Evolutionary conservation across 2,888 invertebrate genomes (phyloP).

Genomic region (Eupsilia transversa): DNA sequence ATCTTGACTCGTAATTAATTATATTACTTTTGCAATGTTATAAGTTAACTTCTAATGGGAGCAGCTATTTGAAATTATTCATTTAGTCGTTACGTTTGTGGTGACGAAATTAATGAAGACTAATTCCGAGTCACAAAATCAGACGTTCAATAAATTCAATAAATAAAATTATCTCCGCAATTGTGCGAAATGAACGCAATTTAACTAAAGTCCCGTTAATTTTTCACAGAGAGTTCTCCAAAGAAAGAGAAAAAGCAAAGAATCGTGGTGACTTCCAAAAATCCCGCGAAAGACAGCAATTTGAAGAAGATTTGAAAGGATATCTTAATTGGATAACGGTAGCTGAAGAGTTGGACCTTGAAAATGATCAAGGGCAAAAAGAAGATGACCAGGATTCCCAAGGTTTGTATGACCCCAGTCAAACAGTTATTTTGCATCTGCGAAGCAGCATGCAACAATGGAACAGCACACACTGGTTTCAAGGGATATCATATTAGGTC

Average conservation of each 20-base stretch:
- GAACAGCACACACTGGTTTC: neutral
- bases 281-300: slow-evolving; percentile 98
- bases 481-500: neutral
- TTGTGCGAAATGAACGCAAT: too few species aligned
- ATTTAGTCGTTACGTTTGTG: neutral
- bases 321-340: slow-evolving; percentile 99
- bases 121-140: neutral
- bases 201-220: too few species aligned
- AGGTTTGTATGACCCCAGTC: slow-evolving; percentile 67
- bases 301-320: slow-evolving; percentile 99
- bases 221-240: slow-evolving; percentile 98
- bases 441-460: neutral
- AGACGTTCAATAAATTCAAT: too few species aligned
- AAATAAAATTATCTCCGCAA: too few species aligned
- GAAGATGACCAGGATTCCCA: slow-evolving; percentile 92
- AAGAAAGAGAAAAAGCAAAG: slow-evolving; percentile 99
- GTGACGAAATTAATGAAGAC: neutral
- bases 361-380: slow-evolving; percentile 94
- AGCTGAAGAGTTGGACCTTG: slow-evolving; percentile 99
- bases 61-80: neutral
- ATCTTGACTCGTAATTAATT: neutral
- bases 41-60: neutral
- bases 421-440: neutral
- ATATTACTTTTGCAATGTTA: neutral
- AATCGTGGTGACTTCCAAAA: slow-evolving; percentile 99